A percentile compares a stretch with the other conserved stretches of the same genome.
These are phyloP conservation scores for Oostethus manadensis DNA, from an alignment of 2,113 vertebrate genomes.

Conservation along the genomic window DNA sequence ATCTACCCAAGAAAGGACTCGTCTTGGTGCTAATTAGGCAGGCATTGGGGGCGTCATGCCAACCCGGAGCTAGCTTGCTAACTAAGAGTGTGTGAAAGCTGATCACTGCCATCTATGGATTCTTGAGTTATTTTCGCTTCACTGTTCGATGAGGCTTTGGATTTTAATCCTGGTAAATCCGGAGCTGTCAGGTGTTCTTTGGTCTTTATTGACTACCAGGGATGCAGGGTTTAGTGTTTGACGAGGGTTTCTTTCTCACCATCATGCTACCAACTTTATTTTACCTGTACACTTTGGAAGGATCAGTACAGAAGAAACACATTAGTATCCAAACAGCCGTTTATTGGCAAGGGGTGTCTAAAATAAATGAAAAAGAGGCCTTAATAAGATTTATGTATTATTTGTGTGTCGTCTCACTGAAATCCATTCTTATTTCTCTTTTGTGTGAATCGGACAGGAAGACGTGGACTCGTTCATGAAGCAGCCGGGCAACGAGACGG, in stretches of 20 bases:
- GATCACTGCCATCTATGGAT: background rate
- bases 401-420: too few species aligned
- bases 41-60: background rate
- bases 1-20: background rate
- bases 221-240: too few species aligned
- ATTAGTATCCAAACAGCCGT: too few species aligned
- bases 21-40: background rate
- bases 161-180: too few species aligned
- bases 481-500: conserved; percentile 91
- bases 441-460: conserved; percentile 72
- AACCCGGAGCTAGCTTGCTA: conserved; percentile 2
- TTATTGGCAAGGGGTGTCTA: too few species aligned
- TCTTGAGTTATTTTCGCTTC: background rate
- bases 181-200: background rate
- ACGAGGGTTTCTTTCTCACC: too few species aligned
- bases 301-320: too few species aligned
- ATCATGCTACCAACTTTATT: background rate
- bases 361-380: too few species aligned
- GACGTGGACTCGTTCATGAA: conserved; percentile 98
- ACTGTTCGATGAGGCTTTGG: background rate
- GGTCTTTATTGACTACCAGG: background rate
- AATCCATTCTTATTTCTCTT: too few species aligned
- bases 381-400: too few species aligned
- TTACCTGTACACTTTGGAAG: background rate
- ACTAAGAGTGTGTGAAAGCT: background rate